A percentile compares a stretch with the other conserved stretches of the same genome.
These are phyloP conservation scores for Branchinecta sandiegonensis DNA, from an alignment of 2,888 invertebrate species.

Conservation along the genomic window DNA sequence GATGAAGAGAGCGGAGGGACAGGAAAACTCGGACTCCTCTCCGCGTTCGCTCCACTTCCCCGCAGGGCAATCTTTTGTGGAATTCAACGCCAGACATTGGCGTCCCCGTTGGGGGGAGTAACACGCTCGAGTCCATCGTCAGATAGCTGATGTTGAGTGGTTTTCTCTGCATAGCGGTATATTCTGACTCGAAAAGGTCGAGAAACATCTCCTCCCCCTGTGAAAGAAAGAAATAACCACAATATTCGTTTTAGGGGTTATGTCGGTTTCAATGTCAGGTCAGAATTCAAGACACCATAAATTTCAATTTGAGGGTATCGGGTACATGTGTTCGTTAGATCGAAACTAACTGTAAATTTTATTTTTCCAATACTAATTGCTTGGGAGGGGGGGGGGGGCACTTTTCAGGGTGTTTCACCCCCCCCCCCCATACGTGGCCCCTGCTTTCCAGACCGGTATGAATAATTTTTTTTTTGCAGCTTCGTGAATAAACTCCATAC, in stretches of 20 bases:
- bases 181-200: constrained; percentile 98
- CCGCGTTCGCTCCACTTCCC: constrained; percentile 78
- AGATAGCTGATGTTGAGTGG: constrained; percentile 82
- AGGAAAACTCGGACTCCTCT: constrained; percentile 87
- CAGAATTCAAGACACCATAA: neutral
- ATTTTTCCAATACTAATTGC: too few species aligned
- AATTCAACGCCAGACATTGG: constrained; percentile 92
- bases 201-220: constrained; percentile 91
- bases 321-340: too few species aligned
- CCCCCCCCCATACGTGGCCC: too few species aligned
- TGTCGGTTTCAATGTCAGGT: neutral
- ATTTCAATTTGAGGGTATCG: neutral
- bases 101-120: constrained; percentile 87
- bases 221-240: constrained; percentile 20
- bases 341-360: too few species aligned
- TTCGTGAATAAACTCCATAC: too few species aligned
- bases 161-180: constrained; percentile 75
- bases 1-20: constrained; percentile 60
- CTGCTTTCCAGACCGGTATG: too few species aligned
- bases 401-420: too few species aligned
- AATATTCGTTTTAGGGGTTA: too few species aligned
- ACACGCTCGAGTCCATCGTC: constrained; percentile 88
- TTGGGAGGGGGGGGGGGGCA: too few species aligned
- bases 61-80: constrained; percentile 83
- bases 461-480: too few species aligned